Evolutionary conservation across 2,888 invertebrate genomes (phyloP), one percentile per base, ranked within the genome.

Genomic region (Mesopsocus fuscifrons): DNA sequence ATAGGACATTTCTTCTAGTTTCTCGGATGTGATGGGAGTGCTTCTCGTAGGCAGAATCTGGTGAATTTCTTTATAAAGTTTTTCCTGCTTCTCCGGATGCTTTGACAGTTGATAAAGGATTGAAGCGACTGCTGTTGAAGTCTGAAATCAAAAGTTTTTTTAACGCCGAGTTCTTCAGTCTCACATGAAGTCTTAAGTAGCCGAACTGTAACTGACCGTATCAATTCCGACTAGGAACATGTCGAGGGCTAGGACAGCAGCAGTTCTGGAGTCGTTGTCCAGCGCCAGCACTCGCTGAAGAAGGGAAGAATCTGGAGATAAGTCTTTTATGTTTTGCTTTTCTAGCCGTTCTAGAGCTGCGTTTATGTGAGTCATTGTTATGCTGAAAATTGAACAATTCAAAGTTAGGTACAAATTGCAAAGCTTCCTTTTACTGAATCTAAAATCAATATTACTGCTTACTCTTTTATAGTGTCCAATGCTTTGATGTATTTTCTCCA

Each of bases 141-240:
- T 81, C 80, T 81, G 58, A 22, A 62, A 59, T 45, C 31, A 31
- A 46, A 43, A 38, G 43, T n/a, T n/a, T n/a, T 38, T n/a, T n/a
- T n/a, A n/a, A n/a, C n/a, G n/a, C n/a, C n/a, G n/a, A n/a, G n/a
- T n/a, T n/a, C n/a, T n/a, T n/a, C n/a, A n/a, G n/a, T n/a, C n/a
- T n/a, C n/a, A n/a, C n/a, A n/a, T n/a, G n/a, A n/a, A n/a, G n/a
- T n/a, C n/a, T n/a, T n/a, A n/a, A n/a, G 26, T 26, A 26, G 11
- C 26, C 8, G 11, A 26, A 26, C 11, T 6, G 26, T 26, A 11
- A 53, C 62, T 55, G 56, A 77, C 82, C 53, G 83, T 82, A 51
- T 79, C 80, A 34, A 83, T 73, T n/a, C 82, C 82, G 23, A 83
- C 83, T 6, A 78, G 62, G 55, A 82, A 80, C 57, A 83, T 66